Percentiles rank a stretch among this genome's conserved stretches.
Conservation (phyloP, 2,888 invertebrate genomes). For the Hymenopus coronatus region DNA sequence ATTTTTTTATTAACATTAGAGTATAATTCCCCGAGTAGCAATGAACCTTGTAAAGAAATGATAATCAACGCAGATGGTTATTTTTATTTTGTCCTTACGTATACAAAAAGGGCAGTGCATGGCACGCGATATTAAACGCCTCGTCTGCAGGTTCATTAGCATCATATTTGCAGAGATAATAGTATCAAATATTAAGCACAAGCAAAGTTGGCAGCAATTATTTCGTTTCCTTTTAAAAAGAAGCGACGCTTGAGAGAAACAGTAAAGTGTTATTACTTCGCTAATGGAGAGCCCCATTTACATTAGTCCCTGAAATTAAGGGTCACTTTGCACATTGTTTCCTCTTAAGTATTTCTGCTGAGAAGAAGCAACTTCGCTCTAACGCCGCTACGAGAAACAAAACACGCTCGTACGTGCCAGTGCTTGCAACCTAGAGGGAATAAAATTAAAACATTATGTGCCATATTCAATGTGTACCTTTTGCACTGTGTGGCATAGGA, state of each 20-base stretch:
- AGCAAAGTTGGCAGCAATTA: not conserved
- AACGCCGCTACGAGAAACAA: not conserved
- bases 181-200: not conserved
- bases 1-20: too few relatives aligned
- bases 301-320: not conserved
- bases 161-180: not conserved
- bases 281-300: not conserved
- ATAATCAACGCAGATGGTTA: too few relatives aligned
- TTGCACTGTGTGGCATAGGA: too few relatives aligned
- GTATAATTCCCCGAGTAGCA: too few relatives aligned
- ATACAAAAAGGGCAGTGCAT: too few relatives aligned
- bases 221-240: not conserved
- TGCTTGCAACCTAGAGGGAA: too few relatives aligned
- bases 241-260: not conserved
- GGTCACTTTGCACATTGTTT: not conserved
- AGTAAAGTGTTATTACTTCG: not conserved
- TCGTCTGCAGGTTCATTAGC: not conserved
- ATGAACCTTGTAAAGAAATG: too few relatives aligned
- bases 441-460: too few relatives aligned
- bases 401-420: too few relatives aligned
- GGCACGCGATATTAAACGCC: too few relatives aligned
- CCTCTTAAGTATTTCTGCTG: not conserved
- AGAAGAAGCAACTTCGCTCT: not conserved
- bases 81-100: too few relatives aligned
- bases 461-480: too few relatives aligned